These are phyloP conservation scores for Marmota monax DNA, from an alignment of 2,113 vertebrate species.

Conservation along the genomic window DNA sequence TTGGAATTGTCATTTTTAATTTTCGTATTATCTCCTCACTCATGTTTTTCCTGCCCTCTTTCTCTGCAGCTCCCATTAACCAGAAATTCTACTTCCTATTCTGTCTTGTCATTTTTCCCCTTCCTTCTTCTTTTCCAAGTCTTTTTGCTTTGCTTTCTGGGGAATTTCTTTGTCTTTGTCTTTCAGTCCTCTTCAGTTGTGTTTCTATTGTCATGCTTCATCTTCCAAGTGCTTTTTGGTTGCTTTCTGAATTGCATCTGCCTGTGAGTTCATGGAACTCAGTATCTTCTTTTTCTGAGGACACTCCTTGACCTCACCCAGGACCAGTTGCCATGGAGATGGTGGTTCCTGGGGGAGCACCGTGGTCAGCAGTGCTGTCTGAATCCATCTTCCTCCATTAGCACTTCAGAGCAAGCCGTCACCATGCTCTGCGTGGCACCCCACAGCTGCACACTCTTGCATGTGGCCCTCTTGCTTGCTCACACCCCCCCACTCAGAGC, in stretches of 20 bases:
- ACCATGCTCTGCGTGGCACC: accelerated
- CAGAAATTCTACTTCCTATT: background rate
- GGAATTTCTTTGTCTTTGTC: background rate
- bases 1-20: too few relatives aligned
- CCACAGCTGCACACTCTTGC: background rate
- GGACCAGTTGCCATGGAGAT: background rate
- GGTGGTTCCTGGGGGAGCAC: accelerated
- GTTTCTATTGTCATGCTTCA: too few relatives aligned
- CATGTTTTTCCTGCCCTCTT: background rate
- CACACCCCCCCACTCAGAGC: too few relatives aligned
- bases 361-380: accelerated
- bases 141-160: background rate
- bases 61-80: background rate
- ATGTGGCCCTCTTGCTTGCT: accelerated
- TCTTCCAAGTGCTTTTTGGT: background rate
- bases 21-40: background rate
- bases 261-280: background rate
- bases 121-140: background rate
- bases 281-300: background rate
- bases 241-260: background rate
- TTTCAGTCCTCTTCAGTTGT: background rate
- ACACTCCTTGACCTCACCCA: accelerated
- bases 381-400: too few relatives aligned
- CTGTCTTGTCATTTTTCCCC: too few relatives aligned
- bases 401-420: too few relatives aligned